phyloP scores from a whole-genome alignment of 35 echinoderm and acorn worm species.

The Holothuria glaberrima region DNA sequence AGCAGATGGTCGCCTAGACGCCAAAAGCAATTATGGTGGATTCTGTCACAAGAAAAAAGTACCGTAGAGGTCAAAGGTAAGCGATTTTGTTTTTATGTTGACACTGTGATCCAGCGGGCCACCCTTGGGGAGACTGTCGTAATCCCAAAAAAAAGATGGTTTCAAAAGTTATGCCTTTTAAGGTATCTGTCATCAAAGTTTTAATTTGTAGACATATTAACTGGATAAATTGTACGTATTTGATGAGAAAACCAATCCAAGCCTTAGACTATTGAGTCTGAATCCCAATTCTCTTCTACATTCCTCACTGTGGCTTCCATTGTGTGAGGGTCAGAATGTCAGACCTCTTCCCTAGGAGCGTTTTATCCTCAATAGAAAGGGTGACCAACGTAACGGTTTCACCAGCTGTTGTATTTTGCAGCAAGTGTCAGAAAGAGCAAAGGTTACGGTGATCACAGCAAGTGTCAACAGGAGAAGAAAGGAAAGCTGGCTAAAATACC shows the following conservation, averaged over 20 bases:
- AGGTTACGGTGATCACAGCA: slow-evolving; percentile 5
- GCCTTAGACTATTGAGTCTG: background rate
- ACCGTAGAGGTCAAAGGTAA: slow-evolving; percentile 34
- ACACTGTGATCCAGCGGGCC: slow-evolving; percentile 18
- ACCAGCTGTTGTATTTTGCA: slow-evolving; percentile 1
- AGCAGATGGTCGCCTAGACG: slow-evolving; percentile 16
- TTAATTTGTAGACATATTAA: slow-evolving; percentile 41
- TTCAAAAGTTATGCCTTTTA: slow-evolving; percentile 10
- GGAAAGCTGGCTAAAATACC: background rate
- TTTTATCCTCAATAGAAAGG: slow-evolving; percentile 8
- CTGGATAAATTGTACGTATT: background rate
- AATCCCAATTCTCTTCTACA: background rate
- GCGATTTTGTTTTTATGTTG: slow-evolving; percentile 22
- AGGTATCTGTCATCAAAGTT: slow-evolving; percentile 34
- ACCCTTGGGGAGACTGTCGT: slow-evolving; percentile 39
- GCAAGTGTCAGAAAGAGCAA: background rate
- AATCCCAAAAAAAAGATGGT: background rate
- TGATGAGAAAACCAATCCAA: slow-evolving; percentile 38
- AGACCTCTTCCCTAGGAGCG: background rate
- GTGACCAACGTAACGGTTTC: slow-evolving; percentile 10
- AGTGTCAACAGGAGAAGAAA: slow-evolving; percentile 20
- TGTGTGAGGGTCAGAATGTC: slow-evolving; percentile 21
- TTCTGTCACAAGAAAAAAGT: slow-evolving; percentile 23
- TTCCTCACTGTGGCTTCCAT: slow-evolving; percentile 11
- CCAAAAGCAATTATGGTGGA: slow-evolving; percentile 51